Conservation (phyloP, 2,888 invertebrate genomes). For the Cabera pusaria region DNA sequence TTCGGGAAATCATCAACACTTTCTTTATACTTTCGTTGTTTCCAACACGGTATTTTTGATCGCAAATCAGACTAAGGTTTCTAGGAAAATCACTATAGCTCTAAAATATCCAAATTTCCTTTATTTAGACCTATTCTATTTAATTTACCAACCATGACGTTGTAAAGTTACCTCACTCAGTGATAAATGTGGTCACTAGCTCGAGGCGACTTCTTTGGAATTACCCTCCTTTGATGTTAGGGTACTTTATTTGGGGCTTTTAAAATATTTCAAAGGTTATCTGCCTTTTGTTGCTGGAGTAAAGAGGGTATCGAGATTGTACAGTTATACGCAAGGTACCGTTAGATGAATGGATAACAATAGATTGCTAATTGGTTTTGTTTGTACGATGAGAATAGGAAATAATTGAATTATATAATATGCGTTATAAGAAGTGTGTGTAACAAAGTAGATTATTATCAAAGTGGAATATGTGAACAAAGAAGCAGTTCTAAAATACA, state of each 20-base stretch:
- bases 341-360: constrained; percentile 14
- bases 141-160: constrained; percentile 23
- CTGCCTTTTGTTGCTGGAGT: constrained; percentile 15
- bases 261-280: constrained; percentile 23
- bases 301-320: constrained; percentile 8
- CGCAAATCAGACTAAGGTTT: too few species aligned
- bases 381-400: not conserved
- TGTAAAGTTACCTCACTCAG: constrained; percentile 13
- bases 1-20: too few species aligned
- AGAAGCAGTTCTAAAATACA: too few species aligned
- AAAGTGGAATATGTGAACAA: too few species aligned
- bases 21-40: too few species aligned
- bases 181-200: constrained; percentile 25
- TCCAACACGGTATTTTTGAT: too few species aligned
- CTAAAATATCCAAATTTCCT: not conserved
- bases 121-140: constrained; percentile 7
- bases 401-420: too few species aligned
- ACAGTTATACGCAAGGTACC: constrained; percentile 16
- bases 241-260: constrained; percentile 22
- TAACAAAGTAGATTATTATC: too few species aligned
- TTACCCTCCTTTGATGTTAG: constrained; percentile 19
- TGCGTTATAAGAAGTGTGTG: too few species aligned
- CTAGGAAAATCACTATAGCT: too few species aligned
- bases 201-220: constrained; percentile 22
- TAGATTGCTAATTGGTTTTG: constrained; percentile 15